Evolutionary conservation across 92 coral and sea anemone species (phyloP), one percentile per base, ranked within the genome.

Genomic region (Bergia sp.): DNA sequence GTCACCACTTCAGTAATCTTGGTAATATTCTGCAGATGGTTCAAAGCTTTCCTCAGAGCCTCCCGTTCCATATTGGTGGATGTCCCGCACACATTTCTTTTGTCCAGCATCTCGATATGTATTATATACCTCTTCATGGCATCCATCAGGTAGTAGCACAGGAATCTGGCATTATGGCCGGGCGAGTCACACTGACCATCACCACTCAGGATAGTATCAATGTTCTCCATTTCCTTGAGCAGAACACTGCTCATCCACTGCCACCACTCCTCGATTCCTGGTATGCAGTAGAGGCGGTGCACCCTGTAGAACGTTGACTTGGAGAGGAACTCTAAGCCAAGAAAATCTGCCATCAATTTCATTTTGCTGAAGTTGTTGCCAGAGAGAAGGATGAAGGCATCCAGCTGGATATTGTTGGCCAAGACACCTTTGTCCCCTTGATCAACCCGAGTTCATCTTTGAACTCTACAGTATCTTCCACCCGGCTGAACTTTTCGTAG

Each of bases 171-270:
- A 79, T 69, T 50, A 67, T 85, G 87, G 16, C 92, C 92, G 21
- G 92, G 91, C 1, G 91, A 91, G 66, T 91, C 93, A 82, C 93
- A 88, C 88, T 91, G 93, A 40, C 91, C 93, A 91, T 88, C 91
- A 64, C n/a, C n/a, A 42, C 80, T 76, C 80, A 76, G 53, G 23
- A 75, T 76, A 29, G 5, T 16, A 76, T 76, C 57, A 40, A 76
- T 76, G 53, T 42, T 42, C 80, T 42, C 21, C 53, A 42, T 76
- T 64, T 87, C 90, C 37, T 67, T 16, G 37, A 87, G 55, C 18
- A 87, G 29, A 37, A 61, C 77, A n/a, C 15, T 47, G 6, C 77
- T 87, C 90, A 87, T 87, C 69, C 87, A 87, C 2, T 23, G 13
- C 86, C 86, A 87, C 86, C 90, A 87, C 61, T 87, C 66, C n/a